Evolutionary conservation across 2,888 invertebrate genomes (phyloP).

Genomic region (Synanthedon myopaeformis): DNA sequence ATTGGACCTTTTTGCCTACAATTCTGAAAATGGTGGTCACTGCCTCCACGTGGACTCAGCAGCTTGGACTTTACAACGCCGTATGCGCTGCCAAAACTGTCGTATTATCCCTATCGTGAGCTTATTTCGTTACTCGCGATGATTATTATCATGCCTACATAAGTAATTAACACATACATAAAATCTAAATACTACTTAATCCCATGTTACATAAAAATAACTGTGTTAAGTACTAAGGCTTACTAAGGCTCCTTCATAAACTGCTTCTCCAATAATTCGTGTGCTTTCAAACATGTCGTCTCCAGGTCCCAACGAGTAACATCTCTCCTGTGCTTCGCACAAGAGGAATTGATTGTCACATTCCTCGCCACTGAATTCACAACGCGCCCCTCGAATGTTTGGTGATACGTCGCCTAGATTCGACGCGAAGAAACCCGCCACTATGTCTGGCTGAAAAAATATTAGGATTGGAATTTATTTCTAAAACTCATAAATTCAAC

Average conservation of each 20-base stretch:
- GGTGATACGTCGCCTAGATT: slow-evolving; percentile 89
- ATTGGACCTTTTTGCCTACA: too few species aligned
- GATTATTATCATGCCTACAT: too few species aligned
- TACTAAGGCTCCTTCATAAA: slow-evolving; percentile 75
- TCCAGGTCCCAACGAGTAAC: slow-evolving; percentile 84
- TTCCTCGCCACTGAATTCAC: slow-evolving; percentile 75
- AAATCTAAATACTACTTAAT: slow-evolving; percentile 2
- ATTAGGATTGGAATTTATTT: background rate
- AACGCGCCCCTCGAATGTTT: slow-evolving; percentile 79
- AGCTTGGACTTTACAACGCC: too few species aligned
- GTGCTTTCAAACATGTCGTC: slow-evolving; percentile 87
- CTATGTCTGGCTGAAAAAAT: slow-evolving; percentile 75
- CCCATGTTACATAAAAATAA: slow-evolving; percentile 30
- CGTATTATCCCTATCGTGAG: too few species aligned
- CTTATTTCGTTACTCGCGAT: too few species aligned
- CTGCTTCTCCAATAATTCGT: slow-evolving; percentile 77
- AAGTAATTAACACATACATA: too few species aligned
- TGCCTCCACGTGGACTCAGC: too few species aligned
- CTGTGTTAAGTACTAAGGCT: slow-evolving; percentile 11
- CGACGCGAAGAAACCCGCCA: slow-evolving; percentile 84
- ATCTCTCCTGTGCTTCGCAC: slow-evolving; percentile 71
- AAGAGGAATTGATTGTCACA: slow-evolving; percentile 78
- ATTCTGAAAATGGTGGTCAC: too few species aligned
- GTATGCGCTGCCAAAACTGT: too few species aligned
- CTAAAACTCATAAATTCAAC: too few species aligned